Percentiles rank a stretch among this genome's conserved stretches.
phyloP scores from a whole-genome alignment of 30 jellyfish, hydroid and myxozoan species.

The Aurelia coerulea region DNA sequence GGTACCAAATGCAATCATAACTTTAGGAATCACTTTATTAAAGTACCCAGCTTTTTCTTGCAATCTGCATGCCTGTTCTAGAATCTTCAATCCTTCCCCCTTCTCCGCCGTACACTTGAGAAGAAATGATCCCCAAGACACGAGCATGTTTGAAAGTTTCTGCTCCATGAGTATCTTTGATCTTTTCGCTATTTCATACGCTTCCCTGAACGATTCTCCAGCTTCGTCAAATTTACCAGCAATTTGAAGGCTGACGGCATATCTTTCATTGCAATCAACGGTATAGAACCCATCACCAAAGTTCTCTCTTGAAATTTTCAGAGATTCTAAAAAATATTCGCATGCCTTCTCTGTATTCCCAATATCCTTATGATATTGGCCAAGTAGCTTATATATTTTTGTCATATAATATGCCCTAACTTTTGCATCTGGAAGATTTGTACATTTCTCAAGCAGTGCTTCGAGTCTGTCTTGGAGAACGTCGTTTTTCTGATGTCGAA shows the following conservation, averaged over 20 bases:
- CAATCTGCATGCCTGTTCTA: no score
- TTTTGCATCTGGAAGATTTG: neutral
- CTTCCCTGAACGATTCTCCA: neutral
- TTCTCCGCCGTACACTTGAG: no score
- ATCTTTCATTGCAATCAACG: neutral
- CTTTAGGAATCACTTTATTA: no score
- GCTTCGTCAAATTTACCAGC: neutral
- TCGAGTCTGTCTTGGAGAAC: neutral
- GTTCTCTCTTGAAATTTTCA: neutral
- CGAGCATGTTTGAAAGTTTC: neutral
- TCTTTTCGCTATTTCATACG: neutral
- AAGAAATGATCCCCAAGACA: no score
- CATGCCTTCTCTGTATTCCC: neutral
- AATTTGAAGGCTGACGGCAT: neutral
- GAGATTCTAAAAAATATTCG: neutral
- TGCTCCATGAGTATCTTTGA: neutral
- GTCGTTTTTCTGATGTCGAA: neutral
- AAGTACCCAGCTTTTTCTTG: no score
- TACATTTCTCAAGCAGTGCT: neutral
- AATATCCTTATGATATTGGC: neutral
- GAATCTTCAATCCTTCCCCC: no score
- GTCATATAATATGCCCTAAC: neutral
- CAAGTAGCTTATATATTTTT: neutral
- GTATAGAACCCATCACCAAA: neutral
- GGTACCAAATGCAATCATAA: no score